Percentiles rank a stretch among this genome's conserved stretches.
These are phyloP conservation scores for Teleogryllus oceanicus DNA, from an alignment of 2,888 invertebrate species.

Conservation along the genomic window DNA sequence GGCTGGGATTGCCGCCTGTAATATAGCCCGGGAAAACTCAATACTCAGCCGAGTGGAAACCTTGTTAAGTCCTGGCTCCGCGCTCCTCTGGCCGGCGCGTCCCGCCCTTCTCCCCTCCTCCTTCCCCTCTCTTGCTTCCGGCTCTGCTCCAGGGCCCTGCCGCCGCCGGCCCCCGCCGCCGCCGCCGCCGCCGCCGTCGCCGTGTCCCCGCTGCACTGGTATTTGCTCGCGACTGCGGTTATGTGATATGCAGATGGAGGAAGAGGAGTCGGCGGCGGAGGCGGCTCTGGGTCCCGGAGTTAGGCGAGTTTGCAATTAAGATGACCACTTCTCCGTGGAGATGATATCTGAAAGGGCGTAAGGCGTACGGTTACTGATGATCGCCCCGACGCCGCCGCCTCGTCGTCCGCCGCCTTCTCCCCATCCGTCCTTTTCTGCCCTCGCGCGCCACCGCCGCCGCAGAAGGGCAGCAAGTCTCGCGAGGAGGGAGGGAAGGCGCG, in stretches of 20 bases:
- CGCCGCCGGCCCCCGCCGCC: conserved; percentile 12
- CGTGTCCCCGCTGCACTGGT: conserved; percentile 20
- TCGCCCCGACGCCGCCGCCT: not conserved
- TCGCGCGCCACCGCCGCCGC: not conserved
- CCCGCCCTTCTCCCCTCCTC: not conserved
- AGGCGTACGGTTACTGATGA: not conserved
- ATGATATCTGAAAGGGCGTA: conserved; percentile 29
- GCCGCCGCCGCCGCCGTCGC: not conserved
- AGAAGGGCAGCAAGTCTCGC: not conserved
- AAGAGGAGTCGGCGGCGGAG: conserved; percentile 21
- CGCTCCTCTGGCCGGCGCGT: conserved; percentile 5
- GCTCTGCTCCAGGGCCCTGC: conserved; percentile 1
- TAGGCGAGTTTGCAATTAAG: conserved; percentile 36
- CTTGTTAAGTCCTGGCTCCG: conserved; percentile 46
- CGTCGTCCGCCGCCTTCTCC: not conserved
- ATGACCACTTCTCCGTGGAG: conserved; percentile 38
- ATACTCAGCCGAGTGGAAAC: conserved; percentile 52
- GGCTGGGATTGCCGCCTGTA: conserved; percentile 30
- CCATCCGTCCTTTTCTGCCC: not conserved
- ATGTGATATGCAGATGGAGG: conserved; percentile 34
- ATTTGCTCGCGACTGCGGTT: conserved; percentile 21
- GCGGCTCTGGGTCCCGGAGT: conserved; percentile 20
- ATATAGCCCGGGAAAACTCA: conserved; percentile 45
- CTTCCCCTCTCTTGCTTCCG: not conserved
- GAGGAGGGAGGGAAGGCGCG: not conserved